Evolutionary conservation across 1,140 invertebrate genomes (phyloP), one percentile per base, ranked within the genome.

Genomic region (Diabrotica virgifera): DNA sequence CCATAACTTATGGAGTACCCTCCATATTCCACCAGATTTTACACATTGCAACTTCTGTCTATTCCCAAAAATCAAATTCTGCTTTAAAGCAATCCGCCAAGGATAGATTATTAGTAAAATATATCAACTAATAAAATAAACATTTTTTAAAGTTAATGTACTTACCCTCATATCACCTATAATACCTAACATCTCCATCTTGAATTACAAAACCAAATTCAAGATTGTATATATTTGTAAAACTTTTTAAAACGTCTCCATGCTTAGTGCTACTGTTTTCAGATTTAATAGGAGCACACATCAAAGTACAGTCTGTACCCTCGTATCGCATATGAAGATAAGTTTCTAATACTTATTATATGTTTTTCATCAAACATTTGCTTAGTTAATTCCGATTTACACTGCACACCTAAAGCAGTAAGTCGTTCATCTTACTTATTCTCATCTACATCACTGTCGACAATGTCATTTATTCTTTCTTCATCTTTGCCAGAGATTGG

Each of bases 121-220:
- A 24, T 24, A 24, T 24, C 24, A 24, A 24, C 24, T 24, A 24
- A 24, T 24, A 24, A 24, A 24, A 24, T 24, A 24, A 24, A 24
- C 24, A 24, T 24, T 24, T 24, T 24, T 24, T 2, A n/a, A n/a
- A 24, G 4, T 24, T 46, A 6, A 46, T 10, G n/a, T 35, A 62
- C 96, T 81, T 5, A 99, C 90, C 69, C 97, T 83, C 9, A 99
- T 87, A 80, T 99, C 96, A 81, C 98, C 96, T 0, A 99, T 90
- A 11, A 97, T 80, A n/a, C n/a, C n/a, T n/a, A 51, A 99, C 89
- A 35, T 86, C 82, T 56, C 96, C 84, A 13, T 88, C 84, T 9
- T 87, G 80, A 64, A 99, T 85, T 0, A 87, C 90, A 80, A 99
- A 99, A 0, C 97, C 97, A 84, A 98, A 99, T 81, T 99, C 97